Evolutionary conservation across 2,797 vertebrate genomes (phyloP).

Genomic region (Chaenodraco wilsoni): DNA sequence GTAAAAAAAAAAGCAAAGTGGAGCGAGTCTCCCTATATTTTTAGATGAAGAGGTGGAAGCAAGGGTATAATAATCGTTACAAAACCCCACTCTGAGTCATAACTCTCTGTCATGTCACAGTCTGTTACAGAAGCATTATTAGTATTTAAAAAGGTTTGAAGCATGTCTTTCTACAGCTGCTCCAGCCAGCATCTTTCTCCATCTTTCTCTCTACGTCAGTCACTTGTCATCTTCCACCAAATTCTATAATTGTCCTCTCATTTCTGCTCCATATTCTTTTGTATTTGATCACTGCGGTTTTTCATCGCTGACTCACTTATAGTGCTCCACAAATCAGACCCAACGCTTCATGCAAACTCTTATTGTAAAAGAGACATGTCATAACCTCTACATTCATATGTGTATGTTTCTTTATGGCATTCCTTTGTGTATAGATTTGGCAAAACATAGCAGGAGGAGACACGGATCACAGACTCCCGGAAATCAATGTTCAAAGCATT

Average conservation of each 20-base stretch:
- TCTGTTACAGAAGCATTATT: not conserved
- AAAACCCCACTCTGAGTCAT: not conserved
- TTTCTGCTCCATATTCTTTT: conserved; percentile 55
- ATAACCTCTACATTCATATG: conserved; percentile 41
- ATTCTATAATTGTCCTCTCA: conserved; percentile 26
- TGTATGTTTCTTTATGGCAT: conserved; percentile 22
- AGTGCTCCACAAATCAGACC: conserved; percentile 33
- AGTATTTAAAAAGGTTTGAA: not conserved
- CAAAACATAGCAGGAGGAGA: conserved; percentile 52
- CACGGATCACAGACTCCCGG: conserved; percentile 46
- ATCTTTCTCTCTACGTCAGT: not conserved
- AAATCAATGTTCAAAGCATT: conserved; percentile 54
- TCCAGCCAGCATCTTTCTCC: conserved; percentile 9
- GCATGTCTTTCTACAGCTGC: conserved; percentile 4
- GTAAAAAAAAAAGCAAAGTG: too few relatives aligned
- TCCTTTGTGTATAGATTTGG: conserved; percentile 50
- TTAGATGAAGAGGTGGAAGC: too few relatives aligned
- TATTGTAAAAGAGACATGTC: conserved; percentile 19
- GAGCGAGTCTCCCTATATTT: too few relatives aligned
- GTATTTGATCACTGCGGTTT: conserved; percentile 51
- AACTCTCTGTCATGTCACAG: too few relatives aligned
- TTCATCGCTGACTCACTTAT: conserved; percentile 51
- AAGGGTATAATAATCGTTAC: not conserved
- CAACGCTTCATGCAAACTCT: conserved; percentile 32
- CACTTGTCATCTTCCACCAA: conserved; percentile 15